phyloP scores from a whole-genome alignment of 2,113 vertebrate genomes.

The Mobula hypostoma region DNA sequence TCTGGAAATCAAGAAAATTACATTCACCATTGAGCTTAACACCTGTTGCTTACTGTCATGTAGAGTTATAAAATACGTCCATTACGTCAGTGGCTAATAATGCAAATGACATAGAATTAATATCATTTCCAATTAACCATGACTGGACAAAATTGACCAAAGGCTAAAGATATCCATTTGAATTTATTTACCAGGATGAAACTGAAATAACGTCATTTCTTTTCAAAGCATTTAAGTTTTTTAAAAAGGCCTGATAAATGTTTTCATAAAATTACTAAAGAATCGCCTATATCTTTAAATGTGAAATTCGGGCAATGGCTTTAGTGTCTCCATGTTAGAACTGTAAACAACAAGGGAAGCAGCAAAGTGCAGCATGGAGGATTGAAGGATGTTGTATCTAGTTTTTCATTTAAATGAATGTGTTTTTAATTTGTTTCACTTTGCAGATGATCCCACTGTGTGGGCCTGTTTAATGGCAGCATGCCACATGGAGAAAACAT shows the following conservation, averaged over 20 bases:
- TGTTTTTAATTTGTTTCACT: neutral
- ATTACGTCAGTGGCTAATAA: neutral
- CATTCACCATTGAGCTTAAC: neutral
- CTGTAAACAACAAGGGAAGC: neutral
- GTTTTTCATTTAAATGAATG: neutral
- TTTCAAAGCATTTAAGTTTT: neutral
- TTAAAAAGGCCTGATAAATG: neutral
- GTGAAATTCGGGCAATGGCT: neutral
- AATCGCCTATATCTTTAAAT: neutral
- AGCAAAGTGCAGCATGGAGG: neutral
- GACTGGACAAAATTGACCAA: neutral
- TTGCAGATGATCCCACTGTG: conserved; percentile 73
- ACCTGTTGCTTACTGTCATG: neutral
- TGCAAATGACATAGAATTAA: neutral
- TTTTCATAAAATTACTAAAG: neutral
- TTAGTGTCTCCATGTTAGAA: neutral
- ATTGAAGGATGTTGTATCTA: neutral
- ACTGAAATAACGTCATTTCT: neutral
- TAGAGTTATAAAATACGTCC: neutral
- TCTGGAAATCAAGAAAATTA: neutral
- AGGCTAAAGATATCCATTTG: neutral
- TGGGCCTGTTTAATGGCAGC: conserved; percentile 89
- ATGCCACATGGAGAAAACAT: conserved; percentile 75
- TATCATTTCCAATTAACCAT: neutral
- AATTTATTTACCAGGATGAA: neutral